Evolutionary conservation across 1,140 invertebrate genomes (phyloP).

Genomic region (Pentalonia nigronervosa): DNA sequence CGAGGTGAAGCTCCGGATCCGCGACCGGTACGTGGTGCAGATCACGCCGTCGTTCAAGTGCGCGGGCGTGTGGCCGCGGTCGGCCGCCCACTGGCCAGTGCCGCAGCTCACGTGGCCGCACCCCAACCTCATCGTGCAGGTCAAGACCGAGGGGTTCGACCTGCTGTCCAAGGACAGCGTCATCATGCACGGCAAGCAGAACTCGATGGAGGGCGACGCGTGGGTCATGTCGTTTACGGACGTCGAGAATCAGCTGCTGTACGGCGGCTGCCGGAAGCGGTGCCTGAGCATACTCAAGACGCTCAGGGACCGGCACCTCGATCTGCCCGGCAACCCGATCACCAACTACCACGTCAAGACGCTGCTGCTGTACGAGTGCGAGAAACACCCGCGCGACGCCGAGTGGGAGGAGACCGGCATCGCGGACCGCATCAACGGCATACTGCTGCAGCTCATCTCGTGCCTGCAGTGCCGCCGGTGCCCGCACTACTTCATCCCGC

Average conservation of each 20-base stretch:
- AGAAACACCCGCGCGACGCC: slow-evolving; percentile 93
- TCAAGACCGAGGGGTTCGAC: slow-evolving; percentile 97
- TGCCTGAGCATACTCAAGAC: slow-evolving; percentile 95
- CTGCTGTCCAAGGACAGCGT: slow-evolving; percentile 91
- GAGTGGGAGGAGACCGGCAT: slow-evolving; percentile 96
- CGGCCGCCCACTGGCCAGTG: slow-evolving; percentile 93
- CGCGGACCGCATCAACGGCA: slow-evolving; percentile 95
- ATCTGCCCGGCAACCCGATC: slow-evolving; percentile 91
- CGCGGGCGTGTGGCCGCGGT: slow-evolving; percentile 91
- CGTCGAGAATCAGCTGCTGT: slow-evolving; percentile 90
- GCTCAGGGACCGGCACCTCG: slow-evolving; percentile 90
- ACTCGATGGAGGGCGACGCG: slow-evolving; percentile 96
- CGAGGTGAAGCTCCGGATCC: slow-evolving; percentile 84
- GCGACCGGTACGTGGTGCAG: slow-evolving; percentile 85
- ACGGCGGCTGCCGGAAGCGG: slow-evolving; percentile 85
- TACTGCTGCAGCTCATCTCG: slow-evolving; percentile 94
- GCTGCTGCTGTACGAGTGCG: slow-evolving; percentile 94
- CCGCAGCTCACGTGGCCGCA: slow-evolving; percentile 92
- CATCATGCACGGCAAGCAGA: slow-evolving; percentile 87
- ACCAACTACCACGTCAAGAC: slow-evolving; percentile 96
- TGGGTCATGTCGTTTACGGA: slow-evolving; percentile 95
- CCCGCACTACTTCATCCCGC: slow-evolving; percentile 94
- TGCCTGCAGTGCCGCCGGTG: slow-evolving; percentile 95
- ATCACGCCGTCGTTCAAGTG: slow-evolving; percentile 94
- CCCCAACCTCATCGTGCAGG: slow-evolving; percentile 92